Evolutionary conservation across 2,888 invertebrate genomes (phyloP).

Genomic region (Cabera pusaria): DNA sequence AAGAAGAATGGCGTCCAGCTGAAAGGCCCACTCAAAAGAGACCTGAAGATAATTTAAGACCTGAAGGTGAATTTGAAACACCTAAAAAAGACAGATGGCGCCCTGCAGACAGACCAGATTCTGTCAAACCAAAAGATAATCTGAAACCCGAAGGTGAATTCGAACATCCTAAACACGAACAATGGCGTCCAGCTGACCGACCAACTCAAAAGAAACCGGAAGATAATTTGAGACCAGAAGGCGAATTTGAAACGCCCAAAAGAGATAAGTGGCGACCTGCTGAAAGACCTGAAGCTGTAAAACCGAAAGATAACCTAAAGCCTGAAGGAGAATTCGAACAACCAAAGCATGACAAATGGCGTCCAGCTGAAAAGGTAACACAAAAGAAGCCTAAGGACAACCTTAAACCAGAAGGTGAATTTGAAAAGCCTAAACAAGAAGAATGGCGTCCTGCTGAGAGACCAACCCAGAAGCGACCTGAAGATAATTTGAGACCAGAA

Average conservation of each 20-base stretch:
- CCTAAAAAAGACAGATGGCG: conserved; percentile 56
- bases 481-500: conserved; percentile 82
- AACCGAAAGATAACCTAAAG: conserved; percentile 67
- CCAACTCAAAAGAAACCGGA: conserved; percentile 47
- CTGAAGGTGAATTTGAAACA: conserved; percentile 74
- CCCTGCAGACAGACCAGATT: conserved; percentile 56
- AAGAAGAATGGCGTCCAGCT: conserved; percentile 60
- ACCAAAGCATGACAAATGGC: conserved; percentile 55
- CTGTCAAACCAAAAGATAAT: conserved; percentile 52
- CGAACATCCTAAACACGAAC: conserved; percentile 57
- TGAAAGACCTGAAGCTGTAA: conserved; percentile 43
- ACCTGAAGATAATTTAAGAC: conserved; percentile 60
- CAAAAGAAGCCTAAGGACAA: conserved; percentile 74
- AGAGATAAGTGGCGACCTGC: conserved; percentile 60
- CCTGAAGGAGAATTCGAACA: conserved; percentile 79
- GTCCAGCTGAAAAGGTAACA: conserved; percentile 55
- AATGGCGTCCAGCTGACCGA: conserved; percentile 46
- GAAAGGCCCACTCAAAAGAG: conserved; percentile 48
- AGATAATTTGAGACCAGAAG: conserved; percentile 85
- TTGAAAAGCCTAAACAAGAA: conserved; percentile 61
- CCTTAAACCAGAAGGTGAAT: conserved; percentile 80
- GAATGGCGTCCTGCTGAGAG: conserved; percentile 62
- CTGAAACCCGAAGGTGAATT: conserved; percentile 74
- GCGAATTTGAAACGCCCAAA: conserved; percentile 77
- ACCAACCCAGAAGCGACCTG: conserved; percentile 49